A percentile compares a stretch with the other conserved stretches of the same genome.
Evolutionary conservation across 2,797 vertebrate species (phyloP).

Genomic region (Hydrolagus colliei): DNA sequence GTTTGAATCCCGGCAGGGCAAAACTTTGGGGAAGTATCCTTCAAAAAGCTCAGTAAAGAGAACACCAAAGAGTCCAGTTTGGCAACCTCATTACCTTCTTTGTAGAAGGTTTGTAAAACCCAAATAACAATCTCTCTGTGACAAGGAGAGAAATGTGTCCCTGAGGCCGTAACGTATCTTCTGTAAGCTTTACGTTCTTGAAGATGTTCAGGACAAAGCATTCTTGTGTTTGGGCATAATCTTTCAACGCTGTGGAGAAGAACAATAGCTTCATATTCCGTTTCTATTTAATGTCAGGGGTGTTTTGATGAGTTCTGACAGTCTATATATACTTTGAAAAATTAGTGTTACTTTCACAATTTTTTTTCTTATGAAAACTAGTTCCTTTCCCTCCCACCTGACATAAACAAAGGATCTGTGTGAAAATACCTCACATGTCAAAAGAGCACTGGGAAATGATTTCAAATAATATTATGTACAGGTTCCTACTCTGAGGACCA

Average conservation of each 20-base stretch:
- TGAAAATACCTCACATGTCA: background rate
- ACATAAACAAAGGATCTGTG: background rate
- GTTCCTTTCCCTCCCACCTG: background rate
- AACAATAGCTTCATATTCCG: background rate
- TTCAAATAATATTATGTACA: background rate
- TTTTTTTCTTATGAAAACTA: background rate
- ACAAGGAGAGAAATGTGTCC: no score
- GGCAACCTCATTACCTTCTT: no score
- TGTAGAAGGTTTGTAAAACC: no score
- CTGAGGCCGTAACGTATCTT: no score
- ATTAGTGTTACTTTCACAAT: background rate
- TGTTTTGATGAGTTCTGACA: background rate
- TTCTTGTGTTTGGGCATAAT: conserved; percentile 30
- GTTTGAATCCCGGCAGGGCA: no score
- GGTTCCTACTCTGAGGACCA: no score
- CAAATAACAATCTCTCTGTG: no score
- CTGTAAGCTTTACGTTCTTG: background rate
- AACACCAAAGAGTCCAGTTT: no score
- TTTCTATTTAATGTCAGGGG: background rate
- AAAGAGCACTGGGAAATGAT: background rate
- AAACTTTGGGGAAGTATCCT: no score
- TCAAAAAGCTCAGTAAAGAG: no score
- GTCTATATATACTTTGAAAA: background rate
- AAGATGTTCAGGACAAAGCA: conserved; percentile 17
- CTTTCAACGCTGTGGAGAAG: background rate